A percentile compares a stretch with the other conserved stretches of the same genome.
Conservation (phyloP, 2,113 vertebrate species). For the Hippocampus guttulatus region DNA sequence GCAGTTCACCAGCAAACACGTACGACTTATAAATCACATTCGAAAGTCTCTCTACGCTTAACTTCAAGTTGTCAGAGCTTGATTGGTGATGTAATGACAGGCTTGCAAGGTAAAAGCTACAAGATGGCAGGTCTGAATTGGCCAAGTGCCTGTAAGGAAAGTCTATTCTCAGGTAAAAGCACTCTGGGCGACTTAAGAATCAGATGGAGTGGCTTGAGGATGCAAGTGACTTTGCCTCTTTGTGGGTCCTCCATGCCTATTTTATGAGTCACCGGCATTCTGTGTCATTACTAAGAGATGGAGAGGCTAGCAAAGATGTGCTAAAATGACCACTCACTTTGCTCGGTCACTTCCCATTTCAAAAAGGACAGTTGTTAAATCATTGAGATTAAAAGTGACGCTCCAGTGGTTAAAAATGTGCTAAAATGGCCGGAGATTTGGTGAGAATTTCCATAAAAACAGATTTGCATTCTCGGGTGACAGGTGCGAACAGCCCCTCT, state of each 20-base stretch:
- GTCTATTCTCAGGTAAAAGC: conserved; percentile 31
- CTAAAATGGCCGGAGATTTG: conserved; percentile 47
- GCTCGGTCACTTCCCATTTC: neutral
- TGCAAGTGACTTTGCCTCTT: conserved; percentile 13
- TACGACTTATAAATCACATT: conserved; percentile 13
- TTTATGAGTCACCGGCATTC: conserved; percentile 55
- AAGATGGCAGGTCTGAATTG: conserved; percentile 17
- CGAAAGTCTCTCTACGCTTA: conserved; percentile 6
- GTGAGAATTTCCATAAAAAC: conserved; percentile 31
- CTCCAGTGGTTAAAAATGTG: conserved; percentile 18
- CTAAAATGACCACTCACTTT: conserved; percentile 57
- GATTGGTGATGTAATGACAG: conserved; percentile 39
- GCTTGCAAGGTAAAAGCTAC: conserved; percentile 21
- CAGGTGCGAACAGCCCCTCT: conserved; percentile 40
- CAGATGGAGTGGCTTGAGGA: conserved; percentile 11
- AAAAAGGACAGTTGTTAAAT: conserved; percentile 37
- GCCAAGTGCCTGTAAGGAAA: conserved; percentile 15
- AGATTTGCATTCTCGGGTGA: conserved; percentile 23
- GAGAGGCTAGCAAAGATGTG: conserved; percentile 32
- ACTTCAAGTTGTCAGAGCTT: conserved; percentile 28
- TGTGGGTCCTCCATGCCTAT: conserved; percentile 3
- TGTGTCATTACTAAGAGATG: conserved; percentile 54
- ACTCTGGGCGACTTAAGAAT: conserved; percentile 13
- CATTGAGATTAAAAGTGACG: conserved; percentile 37
- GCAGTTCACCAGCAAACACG: conserved; percentile 8